These are phyloP conservation scores for Leuctra nigra DNA, from an alignment of 2,888 invertebrate species.

Conservation along the genomic window DNA sequence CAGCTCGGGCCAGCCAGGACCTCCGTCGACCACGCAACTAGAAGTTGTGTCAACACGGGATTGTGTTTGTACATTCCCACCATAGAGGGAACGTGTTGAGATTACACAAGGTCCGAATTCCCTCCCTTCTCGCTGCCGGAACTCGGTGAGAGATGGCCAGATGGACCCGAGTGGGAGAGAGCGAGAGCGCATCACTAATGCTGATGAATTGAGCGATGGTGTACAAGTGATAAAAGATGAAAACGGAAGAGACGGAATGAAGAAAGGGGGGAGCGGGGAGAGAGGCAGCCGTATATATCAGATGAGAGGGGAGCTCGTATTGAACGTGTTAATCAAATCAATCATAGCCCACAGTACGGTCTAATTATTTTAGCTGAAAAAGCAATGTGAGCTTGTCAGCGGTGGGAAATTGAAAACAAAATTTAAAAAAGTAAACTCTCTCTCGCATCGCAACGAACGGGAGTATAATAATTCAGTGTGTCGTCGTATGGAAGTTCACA, in stretches of 20 bases:
- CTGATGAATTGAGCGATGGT: background rate
- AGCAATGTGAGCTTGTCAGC: too few species aligned
- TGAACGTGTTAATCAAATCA: too few species aligned
- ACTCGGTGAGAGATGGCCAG: background rate
- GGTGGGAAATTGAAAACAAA: too few species aligned
- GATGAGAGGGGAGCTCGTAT: background rate
- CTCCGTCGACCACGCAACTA: background rate
- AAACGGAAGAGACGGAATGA: background rate
- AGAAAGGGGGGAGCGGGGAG: background rate
- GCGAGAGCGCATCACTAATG: background rate
- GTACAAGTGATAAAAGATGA: background rate
- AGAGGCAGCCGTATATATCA: too few species aligned
- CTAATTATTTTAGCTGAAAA: too few species aligned
- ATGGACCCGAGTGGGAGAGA: background rate
- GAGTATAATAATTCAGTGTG: too few species aligned
- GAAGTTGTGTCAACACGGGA: background rate
- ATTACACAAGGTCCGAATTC: background rate
- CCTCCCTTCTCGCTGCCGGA: background rate
- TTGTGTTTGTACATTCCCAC: background rate
- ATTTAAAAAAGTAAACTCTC: too few species aligned
- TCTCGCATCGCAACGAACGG: too few species aligned
- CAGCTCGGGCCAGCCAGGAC: background rate
- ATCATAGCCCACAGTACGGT: too few species aligned
- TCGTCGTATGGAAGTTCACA: too few species aligned
- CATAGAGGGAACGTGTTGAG: background rate